A percentile compares a stretch with the other conserved stretches of the same genome.
phyloP scores from a whole-genome alignment of 2,797 vertebrate genomes.

The Galaxias olidus region DNA sequence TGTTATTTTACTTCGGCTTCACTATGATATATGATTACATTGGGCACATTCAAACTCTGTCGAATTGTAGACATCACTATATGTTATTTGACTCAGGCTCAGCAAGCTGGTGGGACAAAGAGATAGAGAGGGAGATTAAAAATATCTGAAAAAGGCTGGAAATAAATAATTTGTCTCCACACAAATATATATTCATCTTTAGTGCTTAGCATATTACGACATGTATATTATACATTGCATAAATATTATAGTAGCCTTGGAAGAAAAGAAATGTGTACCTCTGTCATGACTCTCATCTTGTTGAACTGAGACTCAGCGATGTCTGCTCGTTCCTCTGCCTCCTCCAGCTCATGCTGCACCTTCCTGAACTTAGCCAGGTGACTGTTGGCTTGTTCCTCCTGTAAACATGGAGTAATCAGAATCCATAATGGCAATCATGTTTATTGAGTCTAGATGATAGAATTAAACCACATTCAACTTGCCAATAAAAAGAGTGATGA shows the following conservation, averaged over 20 bases:
- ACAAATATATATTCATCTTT: not conserved
- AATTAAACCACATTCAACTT: too few species aligned
- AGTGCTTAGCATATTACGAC: too few species aligned
- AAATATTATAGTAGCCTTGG: slow-evolving; percentile 37
- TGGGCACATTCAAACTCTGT: not conserved
- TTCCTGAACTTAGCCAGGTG: slow-evolving; percentile 34
- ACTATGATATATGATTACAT: too few species aligned
- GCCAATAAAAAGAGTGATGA: too few species aligned
- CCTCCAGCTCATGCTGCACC: too few species aligned
- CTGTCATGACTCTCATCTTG: slow-evolving; percentile 40
- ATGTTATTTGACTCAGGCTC: not conserved
- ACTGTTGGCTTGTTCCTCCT: slow-evolving; percentile 41
- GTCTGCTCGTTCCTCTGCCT: slow-evolving; percentile 38
- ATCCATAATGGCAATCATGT: not conserved
- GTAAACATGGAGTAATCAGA: not conserved
- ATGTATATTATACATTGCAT: not conserved
- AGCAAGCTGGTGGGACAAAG: not conserved
- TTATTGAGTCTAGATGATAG: not conserved
- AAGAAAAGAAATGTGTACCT: too few species aligned
- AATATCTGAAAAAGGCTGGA: not conserved
- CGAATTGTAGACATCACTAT: not conserved
- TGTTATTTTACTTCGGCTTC: too few species aligned
- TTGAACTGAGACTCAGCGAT: slow-evolving; percentile 43
- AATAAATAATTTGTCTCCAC: not conserved
- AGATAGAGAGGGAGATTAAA: not conserved